A percentile compares a stretch with the other conserved stretches of the same genome.
Evolutionary conservation across 2,113 vertebrate genomes (phyloP).

Genomic region (Orthonyx spaldingii): DNA sequence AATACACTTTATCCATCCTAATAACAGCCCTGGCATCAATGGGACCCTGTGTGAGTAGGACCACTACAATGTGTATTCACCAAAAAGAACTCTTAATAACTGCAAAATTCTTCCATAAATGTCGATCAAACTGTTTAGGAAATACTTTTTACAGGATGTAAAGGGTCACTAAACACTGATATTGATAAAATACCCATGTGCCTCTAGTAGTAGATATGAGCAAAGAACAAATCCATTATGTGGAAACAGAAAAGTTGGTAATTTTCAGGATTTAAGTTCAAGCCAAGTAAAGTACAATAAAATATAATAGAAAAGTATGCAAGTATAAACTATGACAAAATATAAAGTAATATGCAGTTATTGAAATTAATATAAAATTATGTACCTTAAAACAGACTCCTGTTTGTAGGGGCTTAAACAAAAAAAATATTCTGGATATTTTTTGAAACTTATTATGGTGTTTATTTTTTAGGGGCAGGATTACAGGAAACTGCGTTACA

Average conservation of each 20-base stretch:
- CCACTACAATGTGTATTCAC: not conserved
- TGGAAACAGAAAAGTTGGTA: not conserved
- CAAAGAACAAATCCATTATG: not conserved
- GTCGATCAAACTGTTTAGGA: not conserved
- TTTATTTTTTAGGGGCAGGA: not conserved
- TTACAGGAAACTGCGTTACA: not conserved
- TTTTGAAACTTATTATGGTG: not conserved
- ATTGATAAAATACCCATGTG: not conserved
- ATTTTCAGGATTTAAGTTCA: not conserved
- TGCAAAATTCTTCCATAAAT: not conserved
- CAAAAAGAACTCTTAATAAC: not conserved
- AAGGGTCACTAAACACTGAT: not conserved
- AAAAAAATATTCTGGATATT: not conserved
- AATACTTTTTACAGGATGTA: not conserved
- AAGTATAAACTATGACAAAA: not conserved
- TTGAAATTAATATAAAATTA: not conserved
- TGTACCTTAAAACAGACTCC: not conserved
- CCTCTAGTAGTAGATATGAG: not conserved
- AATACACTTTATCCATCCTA: not conserved
- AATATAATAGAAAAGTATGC: not conserved
- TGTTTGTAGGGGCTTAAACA: not conserved
- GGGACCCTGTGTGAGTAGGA: not conserved
- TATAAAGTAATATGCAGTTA: not conserved
- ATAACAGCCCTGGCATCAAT: not conserved
- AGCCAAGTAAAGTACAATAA: not conserved